Conservation (phyloP, 2,113 vertebrate genomes). For the Cyrtonyx montezumae region DNA sequence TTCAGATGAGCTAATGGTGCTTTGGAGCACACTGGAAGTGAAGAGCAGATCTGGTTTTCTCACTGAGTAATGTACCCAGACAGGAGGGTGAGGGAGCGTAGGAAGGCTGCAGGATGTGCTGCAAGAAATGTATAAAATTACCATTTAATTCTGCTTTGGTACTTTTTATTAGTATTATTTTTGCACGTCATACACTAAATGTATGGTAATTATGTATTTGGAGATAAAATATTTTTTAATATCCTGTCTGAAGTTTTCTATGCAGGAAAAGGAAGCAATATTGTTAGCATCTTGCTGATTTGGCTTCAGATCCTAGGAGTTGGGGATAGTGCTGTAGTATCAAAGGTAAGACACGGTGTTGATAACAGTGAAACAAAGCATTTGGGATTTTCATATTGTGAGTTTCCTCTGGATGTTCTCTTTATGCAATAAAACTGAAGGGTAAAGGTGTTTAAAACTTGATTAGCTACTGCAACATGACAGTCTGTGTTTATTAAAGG, state of each 20-base stretch:
- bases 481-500: background rate
- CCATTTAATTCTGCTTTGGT: constrained; percentile 23
- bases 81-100: background rate
- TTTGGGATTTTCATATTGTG: background rate
- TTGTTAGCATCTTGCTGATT: constrained; percentile 16
- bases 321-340: background rate
- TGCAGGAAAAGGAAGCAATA: background rate
- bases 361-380: background rate
- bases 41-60: background rate
- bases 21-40: rapidly evolving
- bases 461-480: background rate
- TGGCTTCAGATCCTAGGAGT: background rate
- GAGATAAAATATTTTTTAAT: constrained; percentile 46
- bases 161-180: constrained; percentile 14
- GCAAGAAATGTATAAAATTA: background rate
- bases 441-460: background rate
- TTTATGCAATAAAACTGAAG: constrained; percentile 8
- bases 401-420: background rate
- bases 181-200: background rate
- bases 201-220: constrained; percentile 9
- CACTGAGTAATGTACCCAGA: background rate
- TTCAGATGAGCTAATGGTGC: background rate
- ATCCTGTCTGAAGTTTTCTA: constrained; percentile 42
- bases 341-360: constrained; percentile 7
- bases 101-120: background rate